Conservation (phyloP, 1,140 invertebrate genomes). For the Platyscapa corneri region DNA sequence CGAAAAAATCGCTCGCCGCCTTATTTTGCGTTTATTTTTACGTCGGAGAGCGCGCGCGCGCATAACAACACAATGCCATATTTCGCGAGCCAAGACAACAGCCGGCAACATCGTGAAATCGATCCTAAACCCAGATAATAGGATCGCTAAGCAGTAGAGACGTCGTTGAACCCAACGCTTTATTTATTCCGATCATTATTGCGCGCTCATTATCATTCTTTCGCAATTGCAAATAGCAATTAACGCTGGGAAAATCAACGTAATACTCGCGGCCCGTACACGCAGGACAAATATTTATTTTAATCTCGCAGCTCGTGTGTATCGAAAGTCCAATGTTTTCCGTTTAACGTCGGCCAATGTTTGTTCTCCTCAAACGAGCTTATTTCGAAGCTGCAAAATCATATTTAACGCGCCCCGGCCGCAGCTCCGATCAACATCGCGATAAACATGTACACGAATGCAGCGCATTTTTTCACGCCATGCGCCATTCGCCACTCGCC, state of each 20-base stretch:
- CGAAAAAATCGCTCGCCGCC: too few species aligned
- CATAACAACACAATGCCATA: too few species aligned
- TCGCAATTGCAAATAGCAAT: not conserved
- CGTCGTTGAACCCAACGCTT: not conserved
- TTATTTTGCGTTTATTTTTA: not conserved
- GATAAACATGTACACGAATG: constrained; percentile 6
- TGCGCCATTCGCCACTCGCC: not conserved
- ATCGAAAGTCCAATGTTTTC: not conserved
- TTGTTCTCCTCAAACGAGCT: not conserved
- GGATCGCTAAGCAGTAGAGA: not conserved
- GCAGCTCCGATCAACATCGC: not conserved
- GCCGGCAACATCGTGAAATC: constrained; percentile 30
- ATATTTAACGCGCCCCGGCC: not conserved
- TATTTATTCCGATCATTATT: not conserved
- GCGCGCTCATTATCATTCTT: not conserved
- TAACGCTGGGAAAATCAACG: not conserved
- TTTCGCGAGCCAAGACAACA: not conserved
- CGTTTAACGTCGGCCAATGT: not conserved
- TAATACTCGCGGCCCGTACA: too few species aligned
- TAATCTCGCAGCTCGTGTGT: not conserved
- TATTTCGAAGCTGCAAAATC: not conserved
- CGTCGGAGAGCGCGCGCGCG: not conserved
- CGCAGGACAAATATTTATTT: not conserved
- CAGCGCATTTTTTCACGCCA: not conserved
- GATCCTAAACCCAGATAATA: constrained; percentile 20